Conservation (phyloP, 2,797 vertebrate species). For the Dryobates pubescens region DNA sequence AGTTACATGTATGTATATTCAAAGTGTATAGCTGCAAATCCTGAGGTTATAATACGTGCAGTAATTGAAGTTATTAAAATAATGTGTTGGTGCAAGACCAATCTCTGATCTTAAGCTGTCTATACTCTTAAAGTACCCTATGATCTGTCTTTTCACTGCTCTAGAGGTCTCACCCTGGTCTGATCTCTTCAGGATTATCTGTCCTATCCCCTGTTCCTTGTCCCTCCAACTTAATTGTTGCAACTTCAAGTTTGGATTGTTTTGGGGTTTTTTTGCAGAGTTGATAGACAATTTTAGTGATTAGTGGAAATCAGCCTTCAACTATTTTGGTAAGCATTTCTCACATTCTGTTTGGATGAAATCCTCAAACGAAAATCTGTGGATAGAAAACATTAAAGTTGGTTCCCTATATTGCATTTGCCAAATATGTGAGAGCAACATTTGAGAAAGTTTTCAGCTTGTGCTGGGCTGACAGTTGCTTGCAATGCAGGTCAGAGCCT, state of each 20-base stretch:
- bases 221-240: neutral
- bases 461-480: constrained; percentile 12
- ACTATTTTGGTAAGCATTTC: neutral
- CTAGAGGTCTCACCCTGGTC: neutral
- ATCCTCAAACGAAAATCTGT: neutral
- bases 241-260: neutral
- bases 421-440: neutral
- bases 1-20: no score
- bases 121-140: neutral
- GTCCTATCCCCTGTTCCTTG: neutral
- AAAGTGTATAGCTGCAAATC: neutral
- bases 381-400: neutral
- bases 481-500: constrained; percentile 5
- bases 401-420: neutral
- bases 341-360: neutral
- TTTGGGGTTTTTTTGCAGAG: neutral
- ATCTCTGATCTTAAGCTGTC: neutral
- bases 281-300: neutral
- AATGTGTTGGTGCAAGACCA: neutral
- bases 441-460: constrained; percentile 1
- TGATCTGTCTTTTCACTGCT: neutral
- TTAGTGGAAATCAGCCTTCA: neutral
- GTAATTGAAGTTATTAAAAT: neutral
- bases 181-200: neutral
- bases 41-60: neutral